Base-by-base conservation (phyloP, 2,113 vertebrate genomes). In the Podocnemis expansa region DNA sequence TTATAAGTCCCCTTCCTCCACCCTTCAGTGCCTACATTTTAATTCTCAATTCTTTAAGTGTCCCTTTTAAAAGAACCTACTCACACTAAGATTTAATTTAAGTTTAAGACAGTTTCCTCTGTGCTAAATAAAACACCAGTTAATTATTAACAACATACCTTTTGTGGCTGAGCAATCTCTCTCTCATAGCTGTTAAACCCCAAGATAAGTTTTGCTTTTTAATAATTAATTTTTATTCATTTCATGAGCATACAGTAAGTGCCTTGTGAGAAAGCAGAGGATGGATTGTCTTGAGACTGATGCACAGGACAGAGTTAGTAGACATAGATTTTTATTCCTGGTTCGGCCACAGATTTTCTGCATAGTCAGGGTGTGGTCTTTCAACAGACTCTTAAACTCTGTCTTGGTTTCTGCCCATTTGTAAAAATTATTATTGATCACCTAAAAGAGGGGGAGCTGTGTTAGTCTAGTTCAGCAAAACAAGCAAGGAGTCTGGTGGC, bases 121-220 rank as follows among this genome's bases (percentile, higher is more conserved):
- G 92, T 89, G 79, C 97, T 97, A 97, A 96, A 97, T 96, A 97
- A 96, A 96, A 90, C 92, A 87, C 52, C 17, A 84, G 94, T 97
- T 93, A 96, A 97, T 96, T 96, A 97, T 97, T 97, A 83, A 97
- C 92, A 70, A 17, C 75, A 38, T 95, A 97, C 94, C 93, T 97
- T 97, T 97, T 89, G 92, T 93, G 88, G 78, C 92, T 92, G 93
- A 96, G 43, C n/a, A 0, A 80, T 95, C 91, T 91, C 76, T 84
- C 78, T 84, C 78, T 88, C 14, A 2, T 93, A 90, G 87, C 88
- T 93, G 81, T 89, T 96, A 89, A 96, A 96, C 87, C 96, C 91
- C 9, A 81, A 95, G 93, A 93, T 82, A 83, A 88, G 56, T 93
- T 97, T 96, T 91, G 60, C 92, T 87, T 91, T 94, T 97, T 76